Conservation (phyloP, 2,888 invertebrate species). For the Eupithecia dodoneata region DNA sequence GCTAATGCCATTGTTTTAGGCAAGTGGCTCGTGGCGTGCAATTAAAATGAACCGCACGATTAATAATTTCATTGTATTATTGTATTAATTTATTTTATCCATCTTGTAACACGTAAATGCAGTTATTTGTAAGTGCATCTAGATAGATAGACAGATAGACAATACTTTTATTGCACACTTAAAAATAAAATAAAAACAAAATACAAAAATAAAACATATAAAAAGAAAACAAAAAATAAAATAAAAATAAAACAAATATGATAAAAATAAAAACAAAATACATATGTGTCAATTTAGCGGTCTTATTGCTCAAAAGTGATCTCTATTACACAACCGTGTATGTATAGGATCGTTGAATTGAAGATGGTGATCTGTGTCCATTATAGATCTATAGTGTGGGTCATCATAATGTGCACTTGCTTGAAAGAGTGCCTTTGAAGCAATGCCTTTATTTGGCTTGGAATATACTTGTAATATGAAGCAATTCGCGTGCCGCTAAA, state of each 20-base stretch:
- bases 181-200: too few relatives aligned
- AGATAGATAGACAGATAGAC: too few relatives aligned
- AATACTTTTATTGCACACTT: too few relatives aligned
- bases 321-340: too few relatives aligned
- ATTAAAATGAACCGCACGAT: conserved; percentile 4
- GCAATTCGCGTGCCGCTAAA: conserved; percentile 25
- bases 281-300: too few relatives aligned
- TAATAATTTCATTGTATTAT: not conserved
- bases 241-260: too few relatives aligned
- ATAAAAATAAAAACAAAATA: too few relatives aligned
- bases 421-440: not conserved
- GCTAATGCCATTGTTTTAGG: conserved; percentile 48
- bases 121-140: not conserved
- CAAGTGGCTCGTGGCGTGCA: conserved; percentile 26
- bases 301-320: too few relatives aligned
- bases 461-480: conserved; percentile 5
- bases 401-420: not conserved
- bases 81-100: not conserved
- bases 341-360: too few relatives aligned
- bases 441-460: not conserved
- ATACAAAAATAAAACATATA: too few relatives aligned
- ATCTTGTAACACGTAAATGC: not conserved
- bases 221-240: too few relatives aligned
- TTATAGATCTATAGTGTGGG: not conserved
- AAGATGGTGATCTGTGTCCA: too few relatives aligned